A percentile compares a stretch with the other conserved stretches of the same genome.
phyloP scores from a whole-genome alignment of 2,113 vertebrate genomes.

The Hystrix brachyura region DNA sequence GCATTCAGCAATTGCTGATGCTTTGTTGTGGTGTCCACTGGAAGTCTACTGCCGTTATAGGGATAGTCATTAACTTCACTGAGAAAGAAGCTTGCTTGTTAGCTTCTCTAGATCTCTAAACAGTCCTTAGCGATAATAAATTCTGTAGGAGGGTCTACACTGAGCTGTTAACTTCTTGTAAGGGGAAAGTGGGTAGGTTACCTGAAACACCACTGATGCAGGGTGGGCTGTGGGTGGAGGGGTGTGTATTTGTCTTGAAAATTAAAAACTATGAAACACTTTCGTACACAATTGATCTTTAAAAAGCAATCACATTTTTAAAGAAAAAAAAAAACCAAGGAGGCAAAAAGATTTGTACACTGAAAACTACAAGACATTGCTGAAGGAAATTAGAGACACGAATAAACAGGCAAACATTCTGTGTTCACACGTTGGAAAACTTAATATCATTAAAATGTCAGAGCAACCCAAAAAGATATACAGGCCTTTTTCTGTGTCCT shows the following conservation, averaged over 20 bases:
- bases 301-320: slow-evolving; percentile 89
- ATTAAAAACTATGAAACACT: slow-evolving; percentile 86
- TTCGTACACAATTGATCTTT: slow-evolving; percentile 89
- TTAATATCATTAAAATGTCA: not conserved
- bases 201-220: slow-evolving; percentile 68
- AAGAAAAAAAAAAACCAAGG: slow-evolving; percentile 81
- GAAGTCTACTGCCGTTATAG: slow-evolving; percentile 78
- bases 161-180: slow-evolving; percentile 81
- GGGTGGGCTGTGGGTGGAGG: slow-evolving; percentile 78
- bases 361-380: not conserved
- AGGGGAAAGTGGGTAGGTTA: slow-evolving; percentile 74
- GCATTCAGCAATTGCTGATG: slow-evolving; percentile 78
- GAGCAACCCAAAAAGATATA: not conserved
- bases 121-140: slow-evolving; percentile 71
- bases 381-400: not conserved
- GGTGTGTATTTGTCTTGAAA: slow-evolving; percentile 85
- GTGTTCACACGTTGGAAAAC: not conserved
- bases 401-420: not conserved
- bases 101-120: slow-evolving; percentile 82
- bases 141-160: slow-evolving; percentile 78
- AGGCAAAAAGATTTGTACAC: not conserved
- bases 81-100: slow-evolving; percentile 83
- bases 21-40: slow-evolving; percentile 81
- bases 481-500: not conserved
- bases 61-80: slow-evolving; percentile 72